These are phyloP conservation scores for Centruroides vittatus DNA, from an alignment of 1,140 invertebrate genomes.

Conservation along the genomic window DNA sequence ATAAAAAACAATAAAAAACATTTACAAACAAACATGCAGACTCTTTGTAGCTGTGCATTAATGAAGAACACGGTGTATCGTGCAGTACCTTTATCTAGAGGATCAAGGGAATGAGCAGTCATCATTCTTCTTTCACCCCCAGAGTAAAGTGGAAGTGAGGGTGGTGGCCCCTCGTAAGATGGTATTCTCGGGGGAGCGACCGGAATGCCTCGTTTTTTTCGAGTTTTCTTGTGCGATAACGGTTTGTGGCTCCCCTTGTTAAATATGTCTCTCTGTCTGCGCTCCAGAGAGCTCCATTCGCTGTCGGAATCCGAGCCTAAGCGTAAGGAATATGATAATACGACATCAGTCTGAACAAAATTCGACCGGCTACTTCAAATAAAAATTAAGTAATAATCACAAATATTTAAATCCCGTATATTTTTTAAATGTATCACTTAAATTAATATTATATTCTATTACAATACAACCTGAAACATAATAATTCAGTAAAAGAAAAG, in stretches of 20 bases:
- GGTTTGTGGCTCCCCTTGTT: conserved; percentile 51
- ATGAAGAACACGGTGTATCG: conserved; percentile 15
- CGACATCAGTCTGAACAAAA: no score
- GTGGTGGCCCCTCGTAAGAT: conserved; percentile 25
- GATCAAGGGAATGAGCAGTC: conserved; percentile 21
- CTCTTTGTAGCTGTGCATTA: neutral
- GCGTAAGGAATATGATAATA: conserved; percentile 3
- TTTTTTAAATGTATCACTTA: no score
- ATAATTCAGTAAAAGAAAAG: no score
- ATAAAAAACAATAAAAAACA: neutral
- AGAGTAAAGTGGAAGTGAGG: conserved; percentile 14
- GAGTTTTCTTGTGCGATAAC: conserved; percentile 57
- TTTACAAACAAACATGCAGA: neutral
- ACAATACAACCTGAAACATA: no score
- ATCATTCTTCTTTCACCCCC: conserved; percentile 16
- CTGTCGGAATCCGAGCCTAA: conserved; percentile 55
- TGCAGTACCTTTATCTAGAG: conserved; percentile 26
- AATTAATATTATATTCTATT: no score
- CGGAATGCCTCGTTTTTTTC: conserved; percentile 61
- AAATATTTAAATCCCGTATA: no score
- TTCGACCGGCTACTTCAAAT: no score
- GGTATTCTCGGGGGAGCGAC: conserved; percentile 74
- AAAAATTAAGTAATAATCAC: no score
- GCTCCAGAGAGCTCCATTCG: conserved; percentile 64
- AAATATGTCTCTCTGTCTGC: conserved; percentile 46